Evolutionary conservation across 2,113 vertebrate species (phyloP).

Genomic region (Corapipo altera): DNA sequence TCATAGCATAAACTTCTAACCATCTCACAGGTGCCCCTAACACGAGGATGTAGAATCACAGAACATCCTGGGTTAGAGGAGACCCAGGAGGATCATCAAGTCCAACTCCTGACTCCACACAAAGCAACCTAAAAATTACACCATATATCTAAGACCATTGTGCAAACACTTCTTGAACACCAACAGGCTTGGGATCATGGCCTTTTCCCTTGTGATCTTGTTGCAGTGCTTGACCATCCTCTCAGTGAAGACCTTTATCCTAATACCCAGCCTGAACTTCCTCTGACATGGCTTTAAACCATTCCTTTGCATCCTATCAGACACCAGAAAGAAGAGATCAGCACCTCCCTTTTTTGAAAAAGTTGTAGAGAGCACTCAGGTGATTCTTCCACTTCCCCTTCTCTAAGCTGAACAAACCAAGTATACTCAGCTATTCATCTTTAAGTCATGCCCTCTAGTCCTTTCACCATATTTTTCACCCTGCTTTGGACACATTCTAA

Average conservation of each 20-base stretch:
- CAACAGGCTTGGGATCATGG: not conserved
- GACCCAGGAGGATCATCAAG: not conserved
- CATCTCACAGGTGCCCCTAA: not conserved
- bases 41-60: not conserved
- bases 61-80: not conserved
- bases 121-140: not conserved
- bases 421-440: not conserved
- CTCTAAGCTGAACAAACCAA: not conserved
- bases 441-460: not conserved
- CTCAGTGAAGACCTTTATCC: not conserved
- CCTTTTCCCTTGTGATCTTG: not conserved
- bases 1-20: not conserved
- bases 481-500: not conserved
- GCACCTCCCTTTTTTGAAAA: not conserved
- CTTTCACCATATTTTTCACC: not conserved
- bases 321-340: not conserved
- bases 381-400: not conserved
- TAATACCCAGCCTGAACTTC: not conserved
- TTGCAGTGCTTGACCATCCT: not conserved
- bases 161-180: not conserved
- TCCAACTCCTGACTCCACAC: not conserved
- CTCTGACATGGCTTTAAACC: not conserved
- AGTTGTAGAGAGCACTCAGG: not conserved
- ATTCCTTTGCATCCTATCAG: not conserved
- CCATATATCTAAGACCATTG: not conserved